Evolutionary conservation across 1,140 invertebrate species (phyloP).

Genomic region (Heliconius himera): DNA sequence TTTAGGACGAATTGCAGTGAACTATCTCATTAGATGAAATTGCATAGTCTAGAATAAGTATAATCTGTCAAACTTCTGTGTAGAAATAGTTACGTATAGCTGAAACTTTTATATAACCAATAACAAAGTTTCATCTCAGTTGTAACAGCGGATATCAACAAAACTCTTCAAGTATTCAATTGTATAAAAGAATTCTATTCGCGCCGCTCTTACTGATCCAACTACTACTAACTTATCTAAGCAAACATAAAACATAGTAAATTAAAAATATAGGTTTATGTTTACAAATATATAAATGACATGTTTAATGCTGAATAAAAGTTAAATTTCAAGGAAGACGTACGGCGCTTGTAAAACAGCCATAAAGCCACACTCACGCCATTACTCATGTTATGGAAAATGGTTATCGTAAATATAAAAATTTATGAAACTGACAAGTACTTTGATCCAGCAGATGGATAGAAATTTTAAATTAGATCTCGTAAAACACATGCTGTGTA

Average conservation of each 20-base stretch:
- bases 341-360: constrained; percentile 29
- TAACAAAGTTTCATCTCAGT: not conserved
- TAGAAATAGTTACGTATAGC: not conserved
- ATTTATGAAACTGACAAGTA: constrained; percentile 27
- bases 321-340: constrained; percentile 17
- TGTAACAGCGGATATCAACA: constrained; percentile 24
- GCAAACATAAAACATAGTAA: not conserved
- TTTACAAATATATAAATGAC: constrained; percentile 3
- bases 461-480: constrained; percentile 7
- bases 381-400: constrained; percentile 17
- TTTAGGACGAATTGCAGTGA: not conserved
- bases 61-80: not conserved
- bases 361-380: constrained; percentile 25
- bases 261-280: not conserved
- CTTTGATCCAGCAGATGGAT: constrained; percentile 4
- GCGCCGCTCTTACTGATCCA: not conserved
- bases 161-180: constrained; percentile 21
- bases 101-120: constrained; percentile 5
- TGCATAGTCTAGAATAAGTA: not conserved
- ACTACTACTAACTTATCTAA: not conserved
- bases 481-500: not conserved
- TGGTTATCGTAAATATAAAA: constrained; percentile 30
- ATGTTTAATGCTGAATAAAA: constrained; percentile 17
- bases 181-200: not conserved
- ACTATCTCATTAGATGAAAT: not conserved